Conservation (phyloP, 1,140 invertebrate genomes). For the Goniozus legneri region DNA sequence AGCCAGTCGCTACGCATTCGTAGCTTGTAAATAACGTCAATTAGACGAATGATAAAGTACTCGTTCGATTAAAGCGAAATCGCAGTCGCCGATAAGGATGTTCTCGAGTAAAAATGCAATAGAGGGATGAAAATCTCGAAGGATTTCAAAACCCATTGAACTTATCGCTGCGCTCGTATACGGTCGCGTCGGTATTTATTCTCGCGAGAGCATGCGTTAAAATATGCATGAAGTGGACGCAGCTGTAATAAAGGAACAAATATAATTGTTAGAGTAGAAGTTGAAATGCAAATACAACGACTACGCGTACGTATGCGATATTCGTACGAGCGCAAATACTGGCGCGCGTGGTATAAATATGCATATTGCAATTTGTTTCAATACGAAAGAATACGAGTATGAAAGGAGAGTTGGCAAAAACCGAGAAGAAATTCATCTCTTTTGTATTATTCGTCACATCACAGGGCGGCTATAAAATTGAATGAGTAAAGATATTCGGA, state of each 20-base stretch:
- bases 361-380: constrained; percentile 1
- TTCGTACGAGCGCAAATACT: neutral
- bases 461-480: too few relatives aligned
- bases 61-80: neutral
- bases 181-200: constrained; percentile 2
- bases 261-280: constrained; percentile 13
- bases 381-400: neutral
- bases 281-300: constrained; percentile 13
- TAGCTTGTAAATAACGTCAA: constrained; percentile 19
- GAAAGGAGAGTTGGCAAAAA: too few relatives aligned
- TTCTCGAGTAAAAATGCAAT: too few relatives aligned
- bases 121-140: too few relatives aligned
- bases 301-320: too few relatives aligned
- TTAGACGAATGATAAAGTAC: constrained; percentile 22
- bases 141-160: constrained; percentile 2
- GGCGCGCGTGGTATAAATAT: neutral
- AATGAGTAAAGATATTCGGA: too few relatives aligned
- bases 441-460: too few relatives aligned
- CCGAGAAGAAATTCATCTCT: too few relatives aligned
- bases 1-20: constrained; percentile 1
- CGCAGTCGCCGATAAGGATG: neutral
- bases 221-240: constrained; percentile 18
- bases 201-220: constrained; percentile 7
- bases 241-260: constrained; percentile 24
- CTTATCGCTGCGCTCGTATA: too few relatives aligned